Percentiles rank a stretch among this genome's conserved stretches.
phyloP scores from a whole-genome alignment of 2,113 vertebrate genomes.

The Chaetodon auriga region DNA sequence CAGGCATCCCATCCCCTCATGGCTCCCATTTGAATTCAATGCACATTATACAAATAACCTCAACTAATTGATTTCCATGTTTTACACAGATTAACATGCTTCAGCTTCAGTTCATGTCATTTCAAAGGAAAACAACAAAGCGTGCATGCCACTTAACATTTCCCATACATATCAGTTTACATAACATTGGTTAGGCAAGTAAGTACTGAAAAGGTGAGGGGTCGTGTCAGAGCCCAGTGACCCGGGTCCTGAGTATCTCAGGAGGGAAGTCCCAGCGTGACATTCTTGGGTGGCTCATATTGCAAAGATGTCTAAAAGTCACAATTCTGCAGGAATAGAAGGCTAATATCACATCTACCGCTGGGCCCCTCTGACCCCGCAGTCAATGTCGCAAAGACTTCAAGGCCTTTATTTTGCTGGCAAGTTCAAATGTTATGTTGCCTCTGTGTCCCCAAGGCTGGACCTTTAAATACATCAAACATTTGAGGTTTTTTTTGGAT shows the following conservation, averaged over 20 bases:
- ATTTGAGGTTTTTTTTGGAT: background rate
- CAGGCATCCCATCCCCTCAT: constrained; percentile 18
- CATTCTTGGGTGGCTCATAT: constrained; percentile 61
- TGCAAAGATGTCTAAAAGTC: constrained; percentile 72
- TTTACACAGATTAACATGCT: constrained; percentile 59
- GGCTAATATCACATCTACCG: constrained; percentile 55
- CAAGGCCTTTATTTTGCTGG: constrained; percentile 30
- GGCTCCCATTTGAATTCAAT: constrained; percentile 49
- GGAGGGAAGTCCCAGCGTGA: constrained; percentile 51
- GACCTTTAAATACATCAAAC: background rate
- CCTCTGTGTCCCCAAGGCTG: background rate
- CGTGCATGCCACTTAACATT: constrained; percentile 63
- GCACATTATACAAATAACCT: constrained; percentile 45
- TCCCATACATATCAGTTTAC: constrained; percentile 78
- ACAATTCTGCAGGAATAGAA: constrained; percentile 69
- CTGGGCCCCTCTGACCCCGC: constrained; percentile 52
- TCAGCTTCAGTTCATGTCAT: constrained; percentile 32
- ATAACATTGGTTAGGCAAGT: constrained; percentile 55
- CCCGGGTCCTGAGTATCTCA: constrained; percentile 52
- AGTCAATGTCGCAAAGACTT: constrained; percentile 45
- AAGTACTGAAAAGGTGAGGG: constrained; percentile 62
- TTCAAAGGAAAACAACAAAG: constrained; percentile 56
- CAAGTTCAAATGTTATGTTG: constrained; percentile 3
- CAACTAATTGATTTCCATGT: constrained; percentile 58
- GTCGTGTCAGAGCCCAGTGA: constrained; percentile 68